phyloP scores from a whole-genome alignment of 2,113 vertebrate species.

The Puma concolor region DNA sequence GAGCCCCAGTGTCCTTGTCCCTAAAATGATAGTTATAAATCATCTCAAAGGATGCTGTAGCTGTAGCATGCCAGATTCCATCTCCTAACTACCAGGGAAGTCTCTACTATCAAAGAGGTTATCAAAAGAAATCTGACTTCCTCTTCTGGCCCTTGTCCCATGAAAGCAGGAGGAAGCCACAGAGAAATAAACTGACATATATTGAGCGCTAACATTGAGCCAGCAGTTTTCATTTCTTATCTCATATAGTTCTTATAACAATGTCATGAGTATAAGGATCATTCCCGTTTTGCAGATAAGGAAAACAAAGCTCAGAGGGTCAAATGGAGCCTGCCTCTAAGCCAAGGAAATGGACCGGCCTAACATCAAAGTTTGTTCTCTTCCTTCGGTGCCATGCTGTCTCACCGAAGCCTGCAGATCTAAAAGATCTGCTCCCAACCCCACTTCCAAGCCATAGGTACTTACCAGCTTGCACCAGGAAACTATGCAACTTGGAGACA shows the following conservation, averaged over 20 bases:
- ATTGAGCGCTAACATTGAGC: background rate
- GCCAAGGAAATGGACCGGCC: background rate
- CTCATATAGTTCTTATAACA: background rate
- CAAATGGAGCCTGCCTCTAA: background rate
- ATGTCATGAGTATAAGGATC: background rate
- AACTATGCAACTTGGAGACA: conserved; percentile 83
- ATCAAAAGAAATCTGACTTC: background rate
- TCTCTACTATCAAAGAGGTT: background rate
- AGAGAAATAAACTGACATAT: background rate
- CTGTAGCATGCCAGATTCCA: background rate
- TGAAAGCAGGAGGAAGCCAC: background rate
- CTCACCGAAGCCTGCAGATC: background rate
- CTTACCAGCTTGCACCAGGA: conserved; percentile 81
- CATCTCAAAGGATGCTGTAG: background rate
- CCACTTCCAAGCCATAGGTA: background rate
- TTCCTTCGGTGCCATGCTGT: background rate
- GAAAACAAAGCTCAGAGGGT: background rate
- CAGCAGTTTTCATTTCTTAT: background rate
- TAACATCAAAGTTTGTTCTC: background rate
- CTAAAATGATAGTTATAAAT: background rate
- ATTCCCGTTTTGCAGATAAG: background rate
- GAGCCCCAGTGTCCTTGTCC: background rate
- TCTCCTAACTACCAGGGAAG: background rate
- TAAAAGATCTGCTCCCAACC: background rate
- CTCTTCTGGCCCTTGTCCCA: background rate